These are phyloP conservation scores for Lerista edwardsae DNA, from an alignment of 2,797 vertebrate species.

Conservation along the genomic window DNA sequence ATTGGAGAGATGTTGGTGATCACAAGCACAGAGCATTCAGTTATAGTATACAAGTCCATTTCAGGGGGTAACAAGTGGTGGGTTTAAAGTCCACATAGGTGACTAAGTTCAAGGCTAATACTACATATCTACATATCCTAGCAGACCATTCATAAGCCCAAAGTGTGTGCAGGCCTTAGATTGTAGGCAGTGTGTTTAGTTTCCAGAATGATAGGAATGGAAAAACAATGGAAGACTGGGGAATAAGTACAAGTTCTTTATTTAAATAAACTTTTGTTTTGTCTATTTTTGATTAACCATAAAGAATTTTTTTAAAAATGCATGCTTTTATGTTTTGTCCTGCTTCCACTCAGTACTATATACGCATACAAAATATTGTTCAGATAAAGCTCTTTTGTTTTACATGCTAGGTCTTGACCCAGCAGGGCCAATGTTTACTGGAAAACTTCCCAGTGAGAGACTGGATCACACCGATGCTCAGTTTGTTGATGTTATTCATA, in stretches of 20 bases:
- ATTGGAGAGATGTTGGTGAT: no score
- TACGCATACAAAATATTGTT: not conserved
- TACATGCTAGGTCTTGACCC: slow-evolving; percentile 88
- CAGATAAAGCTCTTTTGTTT: slow-evolving; percentile 6
- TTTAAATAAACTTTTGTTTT: not conserved
- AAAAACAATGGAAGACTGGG: not conserved
- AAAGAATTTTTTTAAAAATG: no score
- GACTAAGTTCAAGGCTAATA: no score
- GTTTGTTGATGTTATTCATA: slow-evolving; percentile 95
- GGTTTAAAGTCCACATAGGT: no score
- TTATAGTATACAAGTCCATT: no score
- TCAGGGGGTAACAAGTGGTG: no score
- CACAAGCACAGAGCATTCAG: no score
- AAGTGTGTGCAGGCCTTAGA: not conserved
- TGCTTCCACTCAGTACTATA: not conserved
- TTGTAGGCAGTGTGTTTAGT: not conserved
- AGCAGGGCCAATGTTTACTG: slow-evolving; percentile 89
- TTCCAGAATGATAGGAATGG: not conserved
- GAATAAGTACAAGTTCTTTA: not conserved
- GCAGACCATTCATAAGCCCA: not conserved
- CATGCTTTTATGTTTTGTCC: not conserved
- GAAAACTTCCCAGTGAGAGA: slow-evolving; percentile 74
- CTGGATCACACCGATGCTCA: slow-evolving; percentile 88
- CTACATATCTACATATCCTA: no score
- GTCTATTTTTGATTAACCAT: no score